Conservation (phyloP, 2,113 vertebrate genomes). For the Heloderma charlesbogerti region DNA sequence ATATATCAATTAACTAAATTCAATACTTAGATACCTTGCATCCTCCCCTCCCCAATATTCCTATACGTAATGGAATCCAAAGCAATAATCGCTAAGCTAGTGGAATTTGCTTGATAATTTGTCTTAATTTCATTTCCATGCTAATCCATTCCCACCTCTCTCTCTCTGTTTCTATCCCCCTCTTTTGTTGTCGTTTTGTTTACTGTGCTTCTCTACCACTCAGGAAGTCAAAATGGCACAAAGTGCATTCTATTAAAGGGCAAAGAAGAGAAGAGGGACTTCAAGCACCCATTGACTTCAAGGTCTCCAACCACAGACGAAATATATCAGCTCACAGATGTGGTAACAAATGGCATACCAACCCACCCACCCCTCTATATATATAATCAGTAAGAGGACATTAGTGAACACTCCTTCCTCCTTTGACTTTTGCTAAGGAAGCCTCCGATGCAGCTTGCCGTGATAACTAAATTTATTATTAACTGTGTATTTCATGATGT, state of each 20-base stretch:
- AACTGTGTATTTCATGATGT: conserved; percentile 99
- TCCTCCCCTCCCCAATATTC: background rate
- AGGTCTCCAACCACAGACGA: conserved; percentile 23
- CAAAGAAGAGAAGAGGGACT: conserved; percentile 24
- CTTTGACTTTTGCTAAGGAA: conserved; percentile 83
- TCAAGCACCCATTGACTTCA: background rate
- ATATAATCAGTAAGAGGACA: background rate
- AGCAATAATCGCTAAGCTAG: background rate
- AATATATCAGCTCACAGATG: background rate
- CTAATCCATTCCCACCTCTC: background rate
- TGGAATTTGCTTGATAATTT: background rate
- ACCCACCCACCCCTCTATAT: too few relatives aligned
- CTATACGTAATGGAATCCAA: background rate
- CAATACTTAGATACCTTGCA: background rate
- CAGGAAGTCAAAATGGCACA: conserved; percentile 6
- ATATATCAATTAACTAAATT: background rate
- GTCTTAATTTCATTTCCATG: background rate
- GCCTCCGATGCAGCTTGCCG: conserved; percentile 85
- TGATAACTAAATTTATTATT: conserved; percentile 97
- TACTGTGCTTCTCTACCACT: conserved; percentile 27
- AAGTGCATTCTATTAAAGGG: conserved; percentile 36
- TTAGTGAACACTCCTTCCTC: conserved; percentile 65
- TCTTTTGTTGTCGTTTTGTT: conserved; percentile 6
- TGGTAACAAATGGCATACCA: conserved; percentile 19
- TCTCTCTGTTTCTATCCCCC: background rate